Evolutionary conservation across 2,113 vertebrate species (phyloP).

Genomic region (Gallinago media): DNA sequence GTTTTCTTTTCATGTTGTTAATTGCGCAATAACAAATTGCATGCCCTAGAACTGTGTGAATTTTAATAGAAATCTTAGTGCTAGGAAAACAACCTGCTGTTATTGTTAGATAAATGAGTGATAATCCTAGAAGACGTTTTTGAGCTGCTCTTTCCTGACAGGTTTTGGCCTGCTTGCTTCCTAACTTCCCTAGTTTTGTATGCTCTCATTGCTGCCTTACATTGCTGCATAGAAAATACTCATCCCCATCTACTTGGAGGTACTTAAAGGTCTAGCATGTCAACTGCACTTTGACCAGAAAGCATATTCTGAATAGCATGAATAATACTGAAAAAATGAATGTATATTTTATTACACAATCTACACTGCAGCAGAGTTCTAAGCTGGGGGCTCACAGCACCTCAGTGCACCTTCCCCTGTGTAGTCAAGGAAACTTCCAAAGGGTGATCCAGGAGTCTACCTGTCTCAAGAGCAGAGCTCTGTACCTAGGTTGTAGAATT

Average conservation of each 20-base stretch:
- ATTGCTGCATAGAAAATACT: neutral
- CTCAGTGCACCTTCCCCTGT: neutral
- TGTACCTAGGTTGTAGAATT: neutral
- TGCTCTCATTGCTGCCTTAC: neutral
- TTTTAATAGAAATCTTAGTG: neutral
- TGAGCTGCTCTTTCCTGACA: neutral
- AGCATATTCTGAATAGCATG: neutral
- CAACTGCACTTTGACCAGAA: neutral
- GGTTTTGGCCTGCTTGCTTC: neutral
- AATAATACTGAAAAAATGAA: neutral
- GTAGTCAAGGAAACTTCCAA: neutral
- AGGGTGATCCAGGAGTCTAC: neutral
- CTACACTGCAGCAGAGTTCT: neutral
- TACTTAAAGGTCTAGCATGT: neutral
- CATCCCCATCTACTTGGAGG: neutral
- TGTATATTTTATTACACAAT: neutral
- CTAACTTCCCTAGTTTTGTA: neutral
- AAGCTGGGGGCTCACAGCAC: neutral
- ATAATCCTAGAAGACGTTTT: neutral
- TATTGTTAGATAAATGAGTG: neutral
- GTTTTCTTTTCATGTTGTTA: neutral
- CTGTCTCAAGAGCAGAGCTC: neutral
- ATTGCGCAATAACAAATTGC: neutral
- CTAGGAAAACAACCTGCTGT: neutral
- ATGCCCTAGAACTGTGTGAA: neutral